phyloP scores from a whole-genome alignment of 2,113 vertebrate genomes.

The Pipa parva region DNA sequence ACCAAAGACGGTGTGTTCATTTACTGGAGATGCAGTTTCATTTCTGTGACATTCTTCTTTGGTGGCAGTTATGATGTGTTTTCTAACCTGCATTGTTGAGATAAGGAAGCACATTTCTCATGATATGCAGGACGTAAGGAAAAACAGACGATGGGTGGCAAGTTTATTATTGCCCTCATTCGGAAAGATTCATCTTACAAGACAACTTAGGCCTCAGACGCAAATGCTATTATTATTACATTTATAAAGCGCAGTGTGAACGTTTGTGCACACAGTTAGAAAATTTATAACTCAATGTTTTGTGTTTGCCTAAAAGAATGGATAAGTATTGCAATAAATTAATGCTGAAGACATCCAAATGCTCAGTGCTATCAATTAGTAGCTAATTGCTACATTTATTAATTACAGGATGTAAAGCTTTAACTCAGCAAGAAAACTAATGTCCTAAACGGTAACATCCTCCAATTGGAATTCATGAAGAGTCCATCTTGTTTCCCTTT shows the following conservation, averaged over 20 bases:
- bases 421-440: no score
- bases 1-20: conserved; percentile 35
- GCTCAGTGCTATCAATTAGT: no score
- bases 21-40: conserved; percentile 10
- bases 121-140: conserved; percentile 7
- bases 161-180: background rate
- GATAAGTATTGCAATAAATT: no score
- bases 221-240: background rate
- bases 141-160: conserved; percentile 13
- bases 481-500: no score
- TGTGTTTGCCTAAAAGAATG: no score
- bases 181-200: conserved; percentile 6
- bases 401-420: no score
- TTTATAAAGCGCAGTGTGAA: background rate
- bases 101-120: conserved; percentile 11
- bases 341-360: no score
- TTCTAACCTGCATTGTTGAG: conserved; percentile 37
- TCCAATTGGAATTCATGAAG: no score
- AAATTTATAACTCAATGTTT: no score
- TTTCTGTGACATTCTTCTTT: conserved; percentile 20
- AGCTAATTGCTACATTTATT: no score
- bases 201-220: background rate
- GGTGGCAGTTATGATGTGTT: conserved; percentile 24
- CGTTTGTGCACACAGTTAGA: background rate
- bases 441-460: no score